Percentiles rank a stretch among this genome's conserved stretches.
Evolutionary conservation across 2,113 vertebrate genomes (phyloP).

Genomic region (Saguinus imperator): DNA sequence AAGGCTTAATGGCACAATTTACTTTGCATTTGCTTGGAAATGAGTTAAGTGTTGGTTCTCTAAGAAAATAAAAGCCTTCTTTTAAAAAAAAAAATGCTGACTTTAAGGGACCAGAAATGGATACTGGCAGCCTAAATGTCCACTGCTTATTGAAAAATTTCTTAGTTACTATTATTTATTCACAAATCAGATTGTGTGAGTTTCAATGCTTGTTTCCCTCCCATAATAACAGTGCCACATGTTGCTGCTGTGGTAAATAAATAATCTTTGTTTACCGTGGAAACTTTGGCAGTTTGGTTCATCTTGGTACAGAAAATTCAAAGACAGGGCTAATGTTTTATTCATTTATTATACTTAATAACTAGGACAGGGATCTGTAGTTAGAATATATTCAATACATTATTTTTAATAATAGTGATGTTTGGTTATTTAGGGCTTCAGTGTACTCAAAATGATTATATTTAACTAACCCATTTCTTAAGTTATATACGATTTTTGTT

Average conservation of each 20-base stretch:
- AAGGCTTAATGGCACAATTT: not conserved
- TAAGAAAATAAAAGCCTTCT: slow-evolving; percentile 4
- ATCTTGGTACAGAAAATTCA: not conserved
- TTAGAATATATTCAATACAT: not conserved
- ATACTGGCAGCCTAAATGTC: not conserved
- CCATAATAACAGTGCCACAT: not conserved
- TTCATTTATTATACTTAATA: slow-evolving; percentile 24
- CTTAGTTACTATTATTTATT: not conserved
- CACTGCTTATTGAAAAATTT: slow-evolving; percentile 29
- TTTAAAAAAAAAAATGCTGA: slow-evolving; percentile 7
- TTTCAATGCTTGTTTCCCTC: not conserved
- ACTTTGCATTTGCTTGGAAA: slow-evolving; percentile 39
- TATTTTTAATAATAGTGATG: not conserved
- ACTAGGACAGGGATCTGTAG: not conserved
- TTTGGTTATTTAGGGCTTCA: not conserved
- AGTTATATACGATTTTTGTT: not conserved
- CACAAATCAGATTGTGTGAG: not conserved
- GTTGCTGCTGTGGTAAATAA: not conserved
- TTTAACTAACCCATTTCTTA: not conserved
- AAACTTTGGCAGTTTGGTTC: not conserved
- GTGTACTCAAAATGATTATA: not conserved
- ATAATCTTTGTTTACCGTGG: not conserved
- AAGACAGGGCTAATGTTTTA: not conserved
- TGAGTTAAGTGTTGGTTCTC: not conserved
- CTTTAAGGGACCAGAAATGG: slow-evolving; percentile 19